Evolutionary conservation across 2,888 invertebrate species (phyloP), one percentile per base, ranked within the genome.

Genomic region (Aethes cnicana): DNA sequence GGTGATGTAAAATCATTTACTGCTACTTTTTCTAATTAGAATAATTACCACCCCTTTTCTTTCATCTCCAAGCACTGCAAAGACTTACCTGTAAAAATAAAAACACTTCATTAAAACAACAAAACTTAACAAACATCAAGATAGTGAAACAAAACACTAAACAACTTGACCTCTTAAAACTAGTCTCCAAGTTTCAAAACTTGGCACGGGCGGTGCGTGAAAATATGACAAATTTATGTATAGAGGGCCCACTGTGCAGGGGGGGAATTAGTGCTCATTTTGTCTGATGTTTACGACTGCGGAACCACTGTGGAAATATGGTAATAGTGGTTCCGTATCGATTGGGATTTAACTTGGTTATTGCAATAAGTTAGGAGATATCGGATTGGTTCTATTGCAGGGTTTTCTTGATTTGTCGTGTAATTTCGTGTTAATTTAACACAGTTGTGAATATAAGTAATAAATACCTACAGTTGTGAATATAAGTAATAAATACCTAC

Each of bases 181-280:
- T n/a, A n/a, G n/a, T n/a, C n/a, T n/a, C n/a, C n/a, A n/a, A n/a
- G n/a, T n/a, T 68, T 71, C 63, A 64, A 73, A 74, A 81, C 73
- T 79, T 83, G 82, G 81, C 81, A 76, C 67, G 55, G 62, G 59
- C 57, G 65, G 66, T 79, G 82, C 81, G 84, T 84, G 78, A 77
- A 79, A 88, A 85, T 87, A 89, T 88, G 87, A 86, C 85, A 85
- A 85, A 83, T 87, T 86, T 89, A 87, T 86, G 86, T 77, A 80
- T 83, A 86, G 70, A 77, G 74, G 58, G 61, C 56, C 74, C 77
- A 74, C 76, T 74, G 71, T 76, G 75, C 71, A 57, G 68, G 71
- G 61, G 67, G 77, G 76, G 77, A 86, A 85, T 86, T 87, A 87
- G 86, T 84, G 78, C 78, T 86, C 84, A 83, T 87, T 84, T 72